A percentile compares a stretch with the other conserved stretches of the same genome.
Conservation (phyloP, 2,888 invertebrate species). For the Periphyllus acericola region DNA sequence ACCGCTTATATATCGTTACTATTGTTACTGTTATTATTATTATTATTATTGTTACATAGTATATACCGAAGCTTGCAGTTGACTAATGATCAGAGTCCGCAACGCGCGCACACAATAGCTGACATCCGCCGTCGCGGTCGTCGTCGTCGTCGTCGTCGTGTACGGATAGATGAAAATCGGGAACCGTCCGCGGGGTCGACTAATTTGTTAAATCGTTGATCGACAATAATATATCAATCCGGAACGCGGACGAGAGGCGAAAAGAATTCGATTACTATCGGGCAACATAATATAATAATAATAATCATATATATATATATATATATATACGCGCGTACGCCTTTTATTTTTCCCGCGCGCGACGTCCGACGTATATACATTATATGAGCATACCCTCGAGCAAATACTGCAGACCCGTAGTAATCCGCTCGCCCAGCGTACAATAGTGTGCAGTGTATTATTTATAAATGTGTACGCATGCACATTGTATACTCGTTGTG, state of each 20-base stretch:
- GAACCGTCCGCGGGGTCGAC: not conserved
- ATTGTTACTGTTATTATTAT: not conserved
- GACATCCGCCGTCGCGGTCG: not conserved
- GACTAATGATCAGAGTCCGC: constrained; percentile 16
- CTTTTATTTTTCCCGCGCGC: constrained; percentile 39
- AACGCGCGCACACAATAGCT: not conserved
- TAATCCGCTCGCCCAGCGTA: not conserved
- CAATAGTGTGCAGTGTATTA: not conserved
- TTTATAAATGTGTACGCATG: not conserved
- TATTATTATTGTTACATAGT: not conserved
- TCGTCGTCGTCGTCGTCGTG: too few relatives aligned
- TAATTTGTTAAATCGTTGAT: constrained; percentile 45
- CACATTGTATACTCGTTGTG: not conserved
- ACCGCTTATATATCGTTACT: not conserved
- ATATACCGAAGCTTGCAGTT: not conserved
- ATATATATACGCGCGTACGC: not conserved
- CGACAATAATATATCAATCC: not conserved
- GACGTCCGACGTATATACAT: not conserved
- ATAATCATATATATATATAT: not conserved
- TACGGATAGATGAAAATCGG: constrained; percentile 11
- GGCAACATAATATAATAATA: not conserved
- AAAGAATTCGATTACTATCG: constrained; percentile 36
- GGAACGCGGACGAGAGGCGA: constrained; percentile 9
- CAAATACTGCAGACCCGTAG: not conserved
- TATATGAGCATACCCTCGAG: not conserved